Conservation (phyloP, 2,888 invertebrate genomes). For the Prosopocoilus inquinatus region DNA sequence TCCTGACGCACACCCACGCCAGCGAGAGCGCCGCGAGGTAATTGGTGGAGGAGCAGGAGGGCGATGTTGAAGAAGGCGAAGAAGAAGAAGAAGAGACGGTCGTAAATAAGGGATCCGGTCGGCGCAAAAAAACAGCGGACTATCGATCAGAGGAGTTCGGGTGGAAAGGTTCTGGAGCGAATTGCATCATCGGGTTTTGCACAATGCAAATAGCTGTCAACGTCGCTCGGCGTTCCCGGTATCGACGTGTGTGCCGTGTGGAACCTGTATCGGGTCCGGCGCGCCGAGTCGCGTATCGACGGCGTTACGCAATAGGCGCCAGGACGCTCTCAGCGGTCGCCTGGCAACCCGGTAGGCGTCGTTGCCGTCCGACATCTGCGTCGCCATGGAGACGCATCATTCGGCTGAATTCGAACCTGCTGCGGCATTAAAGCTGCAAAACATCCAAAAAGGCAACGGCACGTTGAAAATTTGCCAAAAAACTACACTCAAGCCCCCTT, state of each 20-base stretch:
- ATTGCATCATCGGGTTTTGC: conserved; percentile 12
- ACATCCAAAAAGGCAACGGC: no score
- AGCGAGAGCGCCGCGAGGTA: neutral
- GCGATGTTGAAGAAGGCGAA: no score
- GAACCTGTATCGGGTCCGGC: conserved; percentile 30
- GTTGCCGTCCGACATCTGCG: conserved; percentile 40
- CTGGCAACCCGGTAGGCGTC: conserved; percentile 41
- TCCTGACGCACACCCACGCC: neutral
- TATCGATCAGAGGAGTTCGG: neutral
- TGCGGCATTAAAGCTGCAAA: conserved; percentile 1
- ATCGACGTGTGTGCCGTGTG: conserved; percentile 25
- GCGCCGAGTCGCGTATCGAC: conserved; percentile 36
- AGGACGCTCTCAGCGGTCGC: conserved; percentile 41
- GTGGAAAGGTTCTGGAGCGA: conserved; percentile 1
- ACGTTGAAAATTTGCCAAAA: no score
- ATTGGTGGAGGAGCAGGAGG: neutral
- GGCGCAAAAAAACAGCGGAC: neutral
- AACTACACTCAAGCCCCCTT: neutral
- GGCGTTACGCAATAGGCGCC: conserved; percentile 40
- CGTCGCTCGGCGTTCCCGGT: conserved; percentile 17
- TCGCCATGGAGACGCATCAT: conserved; percentile 43
- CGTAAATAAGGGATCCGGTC: neutral
- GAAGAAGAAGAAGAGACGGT: no score
- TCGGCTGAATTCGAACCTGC: conserved; percentile 5
- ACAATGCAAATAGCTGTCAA: conserved; percentile 30